Evolutionary conservation across 2,888 invertebrate species (phyloP), one percentile per base, ranked within the genome.

Genomic region (Arenicola marina): DNA sequence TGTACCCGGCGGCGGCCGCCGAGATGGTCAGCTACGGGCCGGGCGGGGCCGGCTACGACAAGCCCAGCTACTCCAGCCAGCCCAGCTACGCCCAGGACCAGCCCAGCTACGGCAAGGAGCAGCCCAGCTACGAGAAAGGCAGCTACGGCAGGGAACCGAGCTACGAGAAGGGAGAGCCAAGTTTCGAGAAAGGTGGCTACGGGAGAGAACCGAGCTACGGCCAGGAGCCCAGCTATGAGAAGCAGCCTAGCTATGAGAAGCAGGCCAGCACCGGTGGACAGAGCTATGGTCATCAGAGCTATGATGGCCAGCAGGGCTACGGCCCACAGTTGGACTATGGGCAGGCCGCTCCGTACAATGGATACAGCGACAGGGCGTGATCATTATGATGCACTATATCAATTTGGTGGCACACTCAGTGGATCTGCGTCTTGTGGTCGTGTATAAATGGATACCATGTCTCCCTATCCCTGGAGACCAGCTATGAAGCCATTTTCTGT

Each of bases 31-130:
- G 55, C 51, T 4, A 32, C 51, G 11, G 57, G 32, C 29, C 11
- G 11, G 48, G 48, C 24, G n/a, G 7, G 26, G 11, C 43, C 11
- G 46, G 45, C 7, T 32, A 53, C 32, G 33, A 48, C 38, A 43
- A 34, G 4, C 63, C 46, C 4, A 62, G 59, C 58, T 32, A 44
- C 34, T 26, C 34, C 38, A 58, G 59, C 38, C 53, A 57, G n/a
- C 38, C 56, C n/a, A 57, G 61, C n/a, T 59, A 51, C 51, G 55
- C 34, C 7, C 24, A 21, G 4, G 21, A 7, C 1, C 60, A 60
- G 54, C 60, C 2, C n/a, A 44, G 54, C 28, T 60, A 43, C 31
- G 55, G 55, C 7, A 18, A 21, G 4, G 21, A 7, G 1, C 60
- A 60, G 54, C 60, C 2, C n/a, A 44, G 54, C 28, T 60, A 43